phyloP scores from a whole-genome alignment of 2,797 vertebrate species.

The Microctenopoma stevenorrisi region DNA sequence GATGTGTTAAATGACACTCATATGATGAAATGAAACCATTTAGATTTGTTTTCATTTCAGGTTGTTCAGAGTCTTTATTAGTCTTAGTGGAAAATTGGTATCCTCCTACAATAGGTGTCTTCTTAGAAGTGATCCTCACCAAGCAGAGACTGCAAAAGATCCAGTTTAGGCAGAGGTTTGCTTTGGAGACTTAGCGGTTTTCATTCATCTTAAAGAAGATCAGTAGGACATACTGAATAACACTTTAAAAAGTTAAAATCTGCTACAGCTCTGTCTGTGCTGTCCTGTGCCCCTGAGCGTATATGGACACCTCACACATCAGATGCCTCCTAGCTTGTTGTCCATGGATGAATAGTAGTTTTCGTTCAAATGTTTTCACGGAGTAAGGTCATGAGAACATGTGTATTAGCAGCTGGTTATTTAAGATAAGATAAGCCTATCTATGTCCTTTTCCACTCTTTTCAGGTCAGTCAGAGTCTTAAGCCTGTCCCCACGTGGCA shows the following conservation, averaged over 20 bases:
- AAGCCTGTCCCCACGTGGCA: constrained; percentile 56
- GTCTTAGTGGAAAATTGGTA: too few relatives aligned
- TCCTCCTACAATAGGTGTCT: neutral
- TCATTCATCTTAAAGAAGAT: constrained; percentile 6
- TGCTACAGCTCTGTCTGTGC: neutral
- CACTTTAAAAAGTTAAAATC: neutral
- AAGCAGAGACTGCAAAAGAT: neutral
- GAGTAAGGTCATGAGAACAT: constrained; percentile 34
- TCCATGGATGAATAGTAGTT: constrained; percentile 12
- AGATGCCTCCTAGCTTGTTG: constrained; percentile 1
- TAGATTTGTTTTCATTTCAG: neutral
- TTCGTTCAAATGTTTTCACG: constrained; percentile 26
- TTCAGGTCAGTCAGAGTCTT: constrained; percentile 22
- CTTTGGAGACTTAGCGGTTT: constrained; percentile 3
- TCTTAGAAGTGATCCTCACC: neutral
- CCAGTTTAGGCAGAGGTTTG: neutral
- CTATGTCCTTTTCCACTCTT: constrained; percentile 7
- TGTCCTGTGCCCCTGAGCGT: neutral
- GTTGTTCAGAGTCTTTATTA: too few relatives aligned
- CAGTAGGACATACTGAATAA: neutral
- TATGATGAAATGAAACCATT: neutral
- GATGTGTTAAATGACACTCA: neutral
- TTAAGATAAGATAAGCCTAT: constrained; percentile 46
- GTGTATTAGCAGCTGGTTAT: constrained; percentile 30
- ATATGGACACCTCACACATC: constrained; percentile 5